Evolutionary conservation across 2,113 vertebrate species (phyloP), one percentile per base, ranked within the genome.

Genomic region (Clarias macrocephalus): DNA sequence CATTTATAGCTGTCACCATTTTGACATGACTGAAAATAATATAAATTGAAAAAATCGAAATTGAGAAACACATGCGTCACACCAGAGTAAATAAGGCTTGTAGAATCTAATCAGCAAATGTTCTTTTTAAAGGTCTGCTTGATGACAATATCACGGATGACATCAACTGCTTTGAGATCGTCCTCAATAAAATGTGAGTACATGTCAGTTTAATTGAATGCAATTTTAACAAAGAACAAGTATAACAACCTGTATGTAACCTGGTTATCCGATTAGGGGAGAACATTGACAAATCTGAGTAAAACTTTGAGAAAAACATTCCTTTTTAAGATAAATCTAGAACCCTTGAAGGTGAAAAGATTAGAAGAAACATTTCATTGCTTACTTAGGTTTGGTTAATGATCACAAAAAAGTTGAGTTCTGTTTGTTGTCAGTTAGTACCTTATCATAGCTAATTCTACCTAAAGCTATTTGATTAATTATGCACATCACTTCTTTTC

Each of bases 91-190:
- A 25, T 52, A 13, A 25, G 21, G 15, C 16, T n/a, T n/a, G 33
- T 42, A 5, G 33, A 11, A 73, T 54, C n/a, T 84, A 42, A 73
- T 25, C 8, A 11, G 66, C 52, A 3, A 48, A 72, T 21, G 60
- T 82, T 72, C 18, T 87, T 68, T 75, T 59, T 25, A 7, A 84
- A 94, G 93, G 72, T 1, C 73, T 94, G 54, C 0, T 85, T 11
- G 89, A 94, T 86, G 89, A 92, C n/a, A 5, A 93, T 75, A 91
- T 92, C 56, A 33, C 3, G 0, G 92, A 94, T 23, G 94, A 94
- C 87, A 66, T 93, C 13, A 0, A 0, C 3, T 94, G 94, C 60
- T 0, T 93, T 75, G 5, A 86, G 12, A 72, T 88, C 60, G 9
- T 92, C 76, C 9, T 88, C 42, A 72, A 1, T 11, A 85, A 77